phyloP scores from a whole-genome alignment of 2,797 vertebrate genomes.

The Nannoperca australis region DNA sequence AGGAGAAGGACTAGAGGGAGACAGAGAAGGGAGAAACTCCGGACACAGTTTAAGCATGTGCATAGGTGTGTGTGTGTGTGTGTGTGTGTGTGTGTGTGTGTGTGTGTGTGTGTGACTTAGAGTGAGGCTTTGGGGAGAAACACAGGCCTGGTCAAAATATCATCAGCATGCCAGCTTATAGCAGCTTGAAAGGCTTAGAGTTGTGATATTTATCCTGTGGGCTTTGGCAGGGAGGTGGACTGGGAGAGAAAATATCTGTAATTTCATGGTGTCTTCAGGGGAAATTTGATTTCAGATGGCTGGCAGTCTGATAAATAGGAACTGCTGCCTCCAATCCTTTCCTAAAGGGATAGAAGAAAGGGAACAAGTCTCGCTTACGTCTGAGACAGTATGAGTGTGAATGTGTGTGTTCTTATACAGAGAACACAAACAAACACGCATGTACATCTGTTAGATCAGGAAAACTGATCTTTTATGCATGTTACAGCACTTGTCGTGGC shows the following conservation, averaged over 20 bases:
- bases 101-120: conserved; percentile 53
- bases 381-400: conserved; percentile 47
- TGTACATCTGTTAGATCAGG: conserved; percentile 33
- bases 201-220: conserved; percentile 88
- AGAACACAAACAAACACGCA: conserved; percentile 6
- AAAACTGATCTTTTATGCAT: conserved; percentile 50
- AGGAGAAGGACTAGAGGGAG: conserved; percentile 72
- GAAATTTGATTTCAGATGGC: conserved; percentile 89
- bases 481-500: conserved; percentile 34
- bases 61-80: conserved; percentile 33
- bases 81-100: conserved; percentile 40
- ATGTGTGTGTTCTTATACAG: conserved; percentile 22
- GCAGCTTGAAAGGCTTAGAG: conserved; percentile 87
- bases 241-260: conserved; percentile 86
- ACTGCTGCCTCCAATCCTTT: conserved; percentile 82
- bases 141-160: conserved; percentile 86
- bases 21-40: conserved; percentile 70
- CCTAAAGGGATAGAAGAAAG: conserved; percentile 81
- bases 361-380: conserved; percentile 72
- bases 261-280: conserved; percentile 89
- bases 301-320: conserved; percentile 89
- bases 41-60: conserved; percentile 53
- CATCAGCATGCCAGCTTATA: conserved; percentile 85
- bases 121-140: conserved; percentile 80
- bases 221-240: conserved; percentile 81